These are phyloP conservation scores for Nyctalus aviator DNA, from an alignment of 2,797 vertebrate genomes.

Conservation along the genomic window DNA sequence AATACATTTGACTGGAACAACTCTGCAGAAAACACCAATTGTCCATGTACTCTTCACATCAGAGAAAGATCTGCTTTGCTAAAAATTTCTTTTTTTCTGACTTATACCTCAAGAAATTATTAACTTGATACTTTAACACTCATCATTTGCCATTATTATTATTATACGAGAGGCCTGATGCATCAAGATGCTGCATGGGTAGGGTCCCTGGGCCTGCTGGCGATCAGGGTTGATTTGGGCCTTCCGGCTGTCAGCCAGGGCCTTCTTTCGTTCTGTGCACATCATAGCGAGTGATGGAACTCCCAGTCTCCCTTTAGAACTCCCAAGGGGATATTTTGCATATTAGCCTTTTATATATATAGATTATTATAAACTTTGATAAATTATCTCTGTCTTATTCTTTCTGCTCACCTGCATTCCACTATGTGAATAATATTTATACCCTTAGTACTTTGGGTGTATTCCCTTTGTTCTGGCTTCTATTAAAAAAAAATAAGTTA, in stretches of 20 bases:
- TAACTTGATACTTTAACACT: background rate
- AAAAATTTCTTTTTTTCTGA: conserved; percentile 17
- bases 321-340: too few relatives aligned
- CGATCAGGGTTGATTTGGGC: fast-evolving
- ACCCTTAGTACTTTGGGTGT: background rate
- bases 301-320: too few relatives aligned
- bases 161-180: background rate
- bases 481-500: background rate
- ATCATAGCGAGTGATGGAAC: too few relatives aligned
- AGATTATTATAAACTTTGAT: background rate
- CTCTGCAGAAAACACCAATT: background rate
- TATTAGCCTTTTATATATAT: too few relatives aligned
- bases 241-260: too few relatives aligned
- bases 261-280: too few relatives aligned
- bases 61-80: conserved; percentile 25
- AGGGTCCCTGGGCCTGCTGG: too few relatives aligned
- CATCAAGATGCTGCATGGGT: too few relatives aligned
- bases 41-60: background rate
- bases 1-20: background rate
- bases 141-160: background rate
- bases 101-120: background rate
- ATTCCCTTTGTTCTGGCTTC: background rate
- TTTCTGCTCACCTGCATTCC: background rate
- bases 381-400: background rate
- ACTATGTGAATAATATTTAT: background rate